Base-by-base conservation (phyloP, 2,888 invertebrate genomes). In the Choristoneura rosaceana region DNA sequence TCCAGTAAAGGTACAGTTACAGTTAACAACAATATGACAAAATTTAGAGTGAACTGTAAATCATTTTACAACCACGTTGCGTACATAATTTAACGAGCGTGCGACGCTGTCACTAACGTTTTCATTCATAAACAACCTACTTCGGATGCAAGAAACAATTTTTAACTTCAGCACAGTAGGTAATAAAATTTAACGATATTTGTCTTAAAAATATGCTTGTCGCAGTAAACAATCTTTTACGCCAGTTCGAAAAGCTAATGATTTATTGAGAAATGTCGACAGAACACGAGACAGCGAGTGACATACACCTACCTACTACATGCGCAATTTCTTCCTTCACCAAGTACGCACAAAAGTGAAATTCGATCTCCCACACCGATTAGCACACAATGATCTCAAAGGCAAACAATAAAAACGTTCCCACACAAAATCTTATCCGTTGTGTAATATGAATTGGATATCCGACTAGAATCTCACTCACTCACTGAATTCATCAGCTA, bases 281-380 rank as follows among this genome's bases (percentile, higher is more conserved):
- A 61, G 41, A 45, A 63, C 63, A 63, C 12, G 25, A 25, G 52
- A 17, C 52, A 15, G 17, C 4, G 43, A 43, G 69, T 70, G 70
- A 73, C 64, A 15, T 34, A 64, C 63, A 60, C n/a, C 74, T 76
- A 78, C 76, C 74, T 76, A 78, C 75, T 78, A 80, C 83, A 80
- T 80, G 74, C 78, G 76, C 69, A 76, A 78, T 81, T 80, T 77
- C 80, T 73, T 68, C 50, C 50, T 73, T 68, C 67, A 55, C 62
- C 66, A 69, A 52, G 64, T 59, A 64, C 63, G 69, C 84, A 84
- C 85, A 88, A 87, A 90, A 90, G 91, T 89, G 92, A 92, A 92
- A 91, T 87, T 87, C 83, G 86, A 89, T 90, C 87, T 90, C 87
- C 81, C 89, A 88, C 83, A 81, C 76, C 80, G 86, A 91, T 89